Percentiles rank a stretch among this genome's conserved stretches.
These are phyloP conservation scores for Trichomycterus rosablanca DNA, from an alignment of 2,113 vertebrate genomes.

Conservation along the genomic window DNA sequence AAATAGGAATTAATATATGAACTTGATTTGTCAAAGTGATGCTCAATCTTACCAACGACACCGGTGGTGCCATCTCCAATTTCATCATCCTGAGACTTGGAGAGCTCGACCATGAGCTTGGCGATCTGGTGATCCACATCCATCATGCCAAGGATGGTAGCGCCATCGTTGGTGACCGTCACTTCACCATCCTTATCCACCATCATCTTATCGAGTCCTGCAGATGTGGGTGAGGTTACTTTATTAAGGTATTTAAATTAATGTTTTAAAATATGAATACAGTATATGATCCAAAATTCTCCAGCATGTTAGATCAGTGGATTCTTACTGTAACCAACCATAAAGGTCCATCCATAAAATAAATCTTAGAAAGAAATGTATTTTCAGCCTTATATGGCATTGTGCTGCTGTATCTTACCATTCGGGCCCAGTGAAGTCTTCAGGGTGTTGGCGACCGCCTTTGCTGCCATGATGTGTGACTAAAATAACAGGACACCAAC, in stretches of 20 bases:
- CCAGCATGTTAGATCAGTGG: too few species aligned
- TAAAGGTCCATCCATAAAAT: too few species aligned
- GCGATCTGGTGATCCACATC: constrained; percentile 97
- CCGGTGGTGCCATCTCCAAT: constrained; percentile 98
- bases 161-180: constrained; percentile 97
- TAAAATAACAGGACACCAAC: constrained; percentile 66
- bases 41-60: constrained; percentile 86
- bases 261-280: too few species aligned
- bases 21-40: too few species aligned
- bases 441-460: constrained; percentile 92
- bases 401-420: constrained; percentile 66
- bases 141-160: constrained; percentile 97
- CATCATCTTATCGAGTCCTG: constrained; percentile 99
- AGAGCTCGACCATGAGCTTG: constrained; percentile 96
- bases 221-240: too few species aligned
- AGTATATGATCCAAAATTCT: too few species aligned
- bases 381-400: background rate
- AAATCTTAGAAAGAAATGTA: too few species aligned
- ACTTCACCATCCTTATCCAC: constrained; percentile 96
- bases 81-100: constrained; percentile 97
- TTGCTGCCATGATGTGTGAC: constrained; percentile 98
- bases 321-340: too few species aligned
- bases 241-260: too few species aligned
- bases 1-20: too few species aligned
- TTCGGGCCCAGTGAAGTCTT: constrained; percentile 93